Evolutionary conservation across 2,888 invertebrate species (phyloP).

Genomic region (Clusia tigrina): DNA sequence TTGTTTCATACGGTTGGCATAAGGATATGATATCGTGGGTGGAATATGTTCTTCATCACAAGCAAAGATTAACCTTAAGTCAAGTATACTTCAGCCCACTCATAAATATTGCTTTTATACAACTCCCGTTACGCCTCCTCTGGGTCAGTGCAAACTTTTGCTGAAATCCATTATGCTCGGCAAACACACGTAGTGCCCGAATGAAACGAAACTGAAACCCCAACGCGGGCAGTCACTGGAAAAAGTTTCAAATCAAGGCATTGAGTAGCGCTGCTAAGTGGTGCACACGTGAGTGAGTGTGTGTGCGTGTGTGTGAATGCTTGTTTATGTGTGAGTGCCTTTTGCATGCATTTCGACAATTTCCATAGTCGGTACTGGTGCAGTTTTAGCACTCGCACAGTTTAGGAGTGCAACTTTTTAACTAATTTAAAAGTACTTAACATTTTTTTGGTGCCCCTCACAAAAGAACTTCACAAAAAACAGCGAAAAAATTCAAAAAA

Average conservation of each 20-base stretch:
- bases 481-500: no score
- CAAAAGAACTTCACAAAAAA: no score
- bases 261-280: background rate
- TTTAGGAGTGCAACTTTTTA: background rate
- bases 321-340: background rate
- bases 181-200: background rate
- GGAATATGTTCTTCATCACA: no score
- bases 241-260: background rate
- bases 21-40: no score
- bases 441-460: no score
- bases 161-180: no score
- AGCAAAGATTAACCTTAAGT: no score
- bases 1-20: no score
- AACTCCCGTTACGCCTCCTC: no score
- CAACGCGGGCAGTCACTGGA: background rate
- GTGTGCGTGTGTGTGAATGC: slow-evolving; percentile 2
- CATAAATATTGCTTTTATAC: no score
- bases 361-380: background rate
- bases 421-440: background rate
- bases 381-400: background rate
- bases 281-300: background rate
- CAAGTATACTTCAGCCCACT: no score
- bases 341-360: background rate
- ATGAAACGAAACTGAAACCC: background rate
- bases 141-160: no score